Conservation (phyloP, 2,113 vertebrate species). For the Bettongia penicillata region DNA sequence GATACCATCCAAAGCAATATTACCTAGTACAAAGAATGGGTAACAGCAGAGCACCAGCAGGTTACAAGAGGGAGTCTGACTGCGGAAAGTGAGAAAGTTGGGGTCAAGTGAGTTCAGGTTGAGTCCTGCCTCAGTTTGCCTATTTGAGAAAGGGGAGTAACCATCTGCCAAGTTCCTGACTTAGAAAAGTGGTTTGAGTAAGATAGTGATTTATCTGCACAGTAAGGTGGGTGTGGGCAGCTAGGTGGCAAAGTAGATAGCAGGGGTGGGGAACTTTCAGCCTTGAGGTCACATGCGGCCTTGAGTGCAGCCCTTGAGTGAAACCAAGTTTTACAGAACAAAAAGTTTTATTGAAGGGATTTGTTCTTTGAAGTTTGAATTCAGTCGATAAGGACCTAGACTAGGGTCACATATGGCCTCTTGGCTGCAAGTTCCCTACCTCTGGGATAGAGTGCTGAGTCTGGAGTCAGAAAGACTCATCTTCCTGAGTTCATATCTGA, state of each 20-base stretch:
- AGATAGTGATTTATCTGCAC: background rate
- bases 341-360: too few species aligned
- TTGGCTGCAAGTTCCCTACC: too few species aligned
- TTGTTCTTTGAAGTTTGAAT: too few species aligned
- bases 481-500: background rate
- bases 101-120: background rate
- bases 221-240: background rate
- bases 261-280: too few species aligned
- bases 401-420: too few species aligned
- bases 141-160: background rate
- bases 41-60: too few species aligned
- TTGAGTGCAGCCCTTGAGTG: too few species aligned
- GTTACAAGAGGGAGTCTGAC: background rate
- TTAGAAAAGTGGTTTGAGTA: background rate
- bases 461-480: background rate
- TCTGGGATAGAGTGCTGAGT: background rate
- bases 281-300: too few species aligned
- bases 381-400: too few species aligned
- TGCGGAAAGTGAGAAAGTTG: background rate
- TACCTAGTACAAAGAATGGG: background rate
- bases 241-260: too few species aligned
- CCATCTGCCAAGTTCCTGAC: background rate
- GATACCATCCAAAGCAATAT: background rate
- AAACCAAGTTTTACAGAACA: too few species aligned
- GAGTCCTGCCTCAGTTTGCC: conserved; percentile 26